Conservation (phyloP, 2,888 invertebrate species). For the Rhingia campestris region DNA sequence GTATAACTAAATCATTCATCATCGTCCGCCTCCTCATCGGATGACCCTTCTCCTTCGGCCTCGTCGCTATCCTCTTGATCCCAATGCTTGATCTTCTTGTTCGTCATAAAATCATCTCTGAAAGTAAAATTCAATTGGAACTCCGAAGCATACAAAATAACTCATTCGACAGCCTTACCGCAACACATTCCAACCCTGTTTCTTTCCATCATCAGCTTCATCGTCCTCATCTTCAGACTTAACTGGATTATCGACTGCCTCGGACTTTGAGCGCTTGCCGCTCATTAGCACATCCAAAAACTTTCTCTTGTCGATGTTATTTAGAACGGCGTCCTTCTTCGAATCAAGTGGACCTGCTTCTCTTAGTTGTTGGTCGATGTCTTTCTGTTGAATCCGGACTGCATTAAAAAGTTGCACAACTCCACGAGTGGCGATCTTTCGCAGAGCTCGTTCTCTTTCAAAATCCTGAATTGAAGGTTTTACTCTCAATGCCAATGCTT, state of each 20-base stretch:
- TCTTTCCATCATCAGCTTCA: conserved; percentile 80
- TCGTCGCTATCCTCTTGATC: conserved; percentile 86
- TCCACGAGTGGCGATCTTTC: conserved; percentile 94
- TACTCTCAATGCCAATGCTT: conserved; percentile 85
- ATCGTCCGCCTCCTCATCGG: conserved; percentile 63
- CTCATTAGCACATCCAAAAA: conserved; percentile 92
- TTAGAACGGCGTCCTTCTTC: conserved; percentile 89
- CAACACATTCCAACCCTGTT: conserved; percentile 86
- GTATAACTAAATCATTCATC: conserved; percentile 17
- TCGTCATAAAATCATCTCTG: conserved; percentile 94
- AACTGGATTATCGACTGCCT: conserved; percentile 83
- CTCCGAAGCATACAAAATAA: neutral
- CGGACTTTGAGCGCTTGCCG: conserved; percentile 84
- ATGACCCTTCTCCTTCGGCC: conserved; percentile 60
- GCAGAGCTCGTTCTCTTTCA: conserved; percentile 89
- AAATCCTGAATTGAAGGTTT: conserved; percentile 91
- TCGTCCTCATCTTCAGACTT: conserved; percentile 83
- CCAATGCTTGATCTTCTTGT: conserved; percentile 95
- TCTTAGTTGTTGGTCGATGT: conserved; percentile 87
- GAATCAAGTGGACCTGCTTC: conserved; percentile 89
- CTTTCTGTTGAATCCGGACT: conserved; percentile 92
- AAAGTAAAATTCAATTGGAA: conserved; percentile 25
- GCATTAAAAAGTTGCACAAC: conserved; percentile 97
- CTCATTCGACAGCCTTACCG: conserved; percentile 79
- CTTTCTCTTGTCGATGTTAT: conserved; percentile 88